Percentiles rank a stretch among this genome's conserved stretches.
Conservation (phyloP, 92 coral and sea anemone species). For the Porites rus region DNA sequence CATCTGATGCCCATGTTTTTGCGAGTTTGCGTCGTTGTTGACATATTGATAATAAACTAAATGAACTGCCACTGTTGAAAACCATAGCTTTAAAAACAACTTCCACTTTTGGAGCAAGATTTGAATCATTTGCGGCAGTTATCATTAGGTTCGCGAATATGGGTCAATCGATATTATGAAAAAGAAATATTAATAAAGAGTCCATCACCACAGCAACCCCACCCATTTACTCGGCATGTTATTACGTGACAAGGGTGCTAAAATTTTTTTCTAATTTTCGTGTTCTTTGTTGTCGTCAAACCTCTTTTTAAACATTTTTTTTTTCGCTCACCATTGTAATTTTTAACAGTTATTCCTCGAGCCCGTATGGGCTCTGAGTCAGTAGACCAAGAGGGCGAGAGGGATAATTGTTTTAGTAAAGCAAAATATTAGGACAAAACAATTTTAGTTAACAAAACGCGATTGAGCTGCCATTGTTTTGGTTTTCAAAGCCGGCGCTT, state of each 20-base stretch:
- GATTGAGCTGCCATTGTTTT: no score
- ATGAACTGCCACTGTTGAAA: slow-evolving; percentile 44
- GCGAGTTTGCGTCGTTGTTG: slow-evolving; percentile 1
- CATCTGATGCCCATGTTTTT: background rate
- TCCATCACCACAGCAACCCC: background rate
- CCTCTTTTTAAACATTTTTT: background rate
- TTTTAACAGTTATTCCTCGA: background rate
- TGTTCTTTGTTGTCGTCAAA: background rate
- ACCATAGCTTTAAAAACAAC: slow-evolving; percentile 40
- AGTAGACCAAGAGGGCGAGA: no score
- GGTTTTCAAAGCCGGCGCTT: no score
- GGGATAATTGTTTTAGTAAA: no score
- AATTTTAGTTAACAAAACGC: no score
- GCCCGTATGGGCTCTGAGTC: no score
- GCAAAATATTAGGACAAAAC: no score
- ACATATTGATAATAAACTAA: slow-evolving; percentile 31
- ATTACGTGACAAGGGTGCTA: background rate
- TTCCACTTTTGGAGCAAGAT: slow-evolving; percentile 7
- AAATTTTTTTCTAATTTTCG: background rate
- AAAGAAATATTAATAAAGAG: no score
- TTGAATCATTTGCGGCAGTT: slow-evolving; percentile 27
- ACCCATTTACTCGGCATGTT: background rate
- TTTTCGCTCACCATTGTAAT: background rate
- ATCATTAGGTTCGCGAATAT: background rate
- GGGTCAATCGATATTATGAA: background rate